Percentiles rank a stretch among this genome's conserved stretches.
These are phyloP conservation scores for Syngnathus rostellatus DNA, from an alignment of 2,797 vertebrate species.

Conservation along the genomic window DNA sequence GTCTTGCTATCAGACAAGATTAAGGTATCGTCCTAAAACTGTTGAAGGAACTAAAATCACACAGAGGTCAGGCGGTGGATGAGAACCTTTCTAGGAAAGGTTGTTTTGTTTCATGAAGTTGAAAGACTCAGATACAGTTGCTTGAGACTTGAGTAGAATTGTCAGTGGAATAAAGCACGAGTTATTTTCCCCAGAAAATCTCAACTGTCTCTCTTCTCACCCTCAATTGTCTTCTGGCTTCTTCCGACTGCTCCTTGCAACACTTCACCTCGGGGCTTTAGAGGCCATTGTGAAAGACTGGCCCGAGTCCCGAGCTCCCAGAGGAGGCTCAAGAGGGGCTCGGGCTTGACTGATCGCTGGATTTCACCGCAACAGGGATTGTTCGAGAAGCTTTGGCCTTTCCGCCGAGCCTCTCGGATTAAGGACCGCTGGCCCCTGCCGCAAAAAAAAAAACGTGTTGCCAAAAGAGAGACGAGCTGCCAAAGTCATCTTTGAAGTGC, in stretches of 20 bases:
- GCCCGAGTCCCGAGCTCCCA: constrained; percentile 4
- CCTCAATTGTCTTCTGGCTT: too few relatives aligned
- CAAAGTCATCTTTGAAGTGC: not conserved
- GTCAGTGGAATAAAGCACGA: not conserved
- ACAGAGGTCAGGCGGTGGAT: not conserved
- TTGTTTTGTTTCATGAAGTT: not conserved
- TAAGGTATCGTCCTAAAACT: too few relatives aligned
- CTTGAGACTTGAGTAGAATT: not conserved
- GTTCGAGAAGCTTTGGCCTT: constrained; percentile 10
- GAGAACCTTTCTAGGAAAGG: not conserved
- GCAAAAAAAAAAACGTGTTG: not conserved
- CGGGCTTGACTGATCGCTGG: constrained; percentile 51
- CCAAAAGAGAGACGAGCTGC: not conserved
- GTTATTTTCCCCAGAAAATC: not conserved
- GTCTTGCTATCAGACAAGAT: too few relatives aligned
- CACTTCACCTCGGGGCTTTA: constrained; percentile 22
- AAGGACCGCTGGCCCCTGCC: not conserved
- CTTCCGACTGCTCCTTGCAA: not conserved
- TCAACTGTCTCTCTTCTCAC: not conserved
- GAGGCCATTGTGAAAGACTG: constrained; percentile 10
- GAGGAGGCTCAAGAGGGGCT: constrained; percentile 25
- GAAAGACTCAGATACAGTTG: not conserved
- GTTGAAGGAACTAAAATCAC: too few relatives aligned
- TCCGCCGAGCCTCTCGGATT: constrained; percentile 5
- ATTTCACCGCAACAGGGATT: constrained; percentile 11